These are phyloP conservation scores for Bombus turneri DNA, from an alignment of 1,140 invertebrate species.

Conservation along the genomic window DNA sequence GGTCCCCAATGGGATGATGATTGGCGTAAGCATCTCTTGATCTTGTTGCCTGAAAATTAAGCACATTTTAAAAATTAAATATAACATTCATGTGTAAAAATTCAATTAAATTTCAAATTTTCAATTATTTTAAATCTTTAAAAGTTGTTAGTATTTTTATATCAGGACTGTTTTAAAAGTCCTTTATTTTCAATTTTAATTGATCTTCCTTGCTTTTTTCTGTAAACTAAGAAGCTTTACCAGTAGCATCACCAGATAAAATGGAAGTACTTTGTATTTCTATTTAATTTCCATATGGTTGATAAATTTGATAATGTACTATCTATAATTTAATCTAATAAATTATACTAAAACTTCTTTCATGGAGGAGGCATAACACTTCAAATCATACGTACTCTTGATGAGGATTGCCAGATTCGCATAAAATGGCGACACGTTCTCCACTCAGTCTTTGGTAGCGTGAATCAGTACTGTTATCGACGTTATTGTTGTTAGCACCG, in stretches of 20 bases:
- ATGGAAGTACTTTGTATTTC: too few species aligned
- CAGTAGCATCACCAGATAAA: too few species aligned
- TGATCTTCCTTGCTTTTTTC: too few species aligned
- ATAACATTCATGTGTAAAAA: background rate
- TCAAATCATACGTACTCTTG: conserved; percentile 81
- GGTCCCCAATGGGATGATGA: conserved; percentile 80
- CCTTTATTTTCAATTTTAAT: background rate
- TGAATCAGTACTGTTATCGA: conserved; percentile 87
- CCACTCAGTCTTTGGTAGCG: conserved; percentile 89
- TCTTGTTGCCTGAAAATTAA: conserved; percentile 72
- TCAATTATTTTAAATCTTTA: background rate
- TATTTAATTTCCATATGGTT: too few species aligned
- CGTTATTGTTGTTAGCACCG: conserved; percentile 80
- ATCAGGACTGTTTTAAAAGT: too few species aligned
- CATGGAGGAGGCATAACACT: too few species aligned
- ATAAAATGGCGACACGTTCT: conserved; percentile 93
- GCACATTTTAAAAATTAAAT: background rate
- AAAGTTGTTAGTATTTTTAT: too few species aligned
- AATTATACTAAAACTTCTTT: too few species aligned
- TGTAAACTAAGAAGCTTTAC: too few species aligned
- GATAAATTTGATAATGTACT: too few species aligned
- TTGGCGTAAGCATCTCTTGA: conserved; percentile 79
- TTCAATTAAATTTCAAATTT: background rate
- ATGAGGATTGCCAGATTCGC: conserved; percentile 88
- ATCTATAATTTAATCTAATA: too few species aligned